Base-by-base conservation (phyloP, 2,113 vertebrate genomes). In the Tylochromis polylepis region DNA sequence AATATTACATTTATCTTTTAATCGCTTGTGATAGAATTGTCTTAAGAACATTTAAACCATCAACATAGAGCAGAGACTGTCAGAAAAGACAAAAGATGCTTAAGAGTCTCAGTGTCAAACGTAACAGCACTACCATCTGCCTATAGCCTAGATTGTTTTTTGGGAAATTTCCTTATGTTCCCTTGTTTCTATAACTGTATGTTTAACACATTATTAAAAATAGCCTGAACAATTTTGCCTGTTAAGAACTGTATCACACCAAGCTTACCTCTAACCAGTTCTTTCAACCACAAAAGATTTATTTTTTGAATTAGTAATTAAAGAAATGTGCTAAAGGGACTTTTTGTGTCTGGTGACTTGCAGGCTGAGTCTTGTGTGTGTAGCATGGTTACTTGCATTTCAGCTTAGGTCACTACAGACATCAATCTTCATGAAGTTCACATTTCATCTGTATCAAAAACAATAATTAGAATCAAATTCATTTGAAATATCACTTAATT, bases 281-380 rank as follows among this genome's bases (percentile, higher is more conserved):
- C 70, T 51, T 77, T 51, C 15, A 75, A 49, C 16, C 27, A 31
- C 5, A 58, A 58, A 58, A 27, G 22, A 27, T 58, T 24, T 24
- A 7, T 57, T 58, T 15, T 27, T 24, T 24, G 55, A 58, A 57
- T 27, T 57, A 24, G 0, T 0, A 31, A 8, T 2, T 31, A 14
- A n/a, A 77, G 27, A 29, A 53, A 77, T n/a, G 11, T 7, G 4
- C 46, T 77, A n/a, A 16, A 31, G 46, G 46, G 29, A 18, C 46
- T 51, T 29, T 75, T 49, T 77, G 6, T 31, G 27, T n/a, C 27
- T 16, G 0, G 27, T 53, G 24, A 77, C 16, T 51, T 51, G 1
- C 16, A 31, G 27, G 18, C 24, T 51, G 46, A 79, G 36, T 43
- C 55, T 58, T 72, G 67, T 11, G 22, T 46, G 56, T 43, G 22